phyloP scores from a whole-genome alignment of 2,888 invertebrate genomes.

The Schizaphis graminum region DNA sequence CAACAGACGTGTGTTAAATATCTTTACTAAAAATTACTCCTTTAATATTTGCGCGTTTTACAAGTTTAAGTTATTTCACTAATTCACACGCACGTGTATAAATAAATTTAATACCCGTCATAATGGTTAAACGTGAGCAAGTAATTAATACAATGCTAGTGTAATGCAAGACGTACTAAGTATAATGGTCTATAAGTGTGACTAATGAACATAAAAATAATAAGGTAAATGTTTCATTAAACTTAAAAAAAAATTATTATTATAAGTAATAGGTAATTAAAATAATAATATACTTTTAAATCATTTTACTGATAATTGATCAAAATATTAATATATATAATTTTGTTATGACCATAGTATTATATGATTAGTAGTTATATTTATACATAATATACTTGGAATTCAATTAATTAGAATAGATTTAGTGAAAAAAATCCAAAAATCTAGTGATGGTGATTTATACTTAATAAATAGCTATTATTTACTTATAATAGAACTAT shows the following conservation, averaged over 20 bases:
- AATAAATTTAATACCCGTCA: constrained; percentile 10
- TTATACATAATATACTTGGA: not conserved
- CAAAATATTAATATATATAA: not conserved
- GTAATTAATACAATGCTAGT: constrained; percentile 22
- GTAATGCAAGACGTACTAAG: not conserved
- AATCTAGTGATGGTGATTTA: not conserved
- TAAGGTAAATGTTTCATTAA: not conserved
- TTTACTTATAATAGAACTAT: not conserved
- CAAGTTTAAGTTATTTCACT: not conserved
- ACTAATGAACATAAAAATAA: not conserved
- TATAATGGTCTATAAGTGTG: not conserved
- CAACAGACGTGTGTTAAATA: not conserved
- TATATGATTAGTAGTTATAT: not conserved
- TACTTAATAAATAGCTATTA: not conserved
- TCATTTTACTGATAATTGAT: not conserved
- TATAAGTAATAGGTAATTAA: not conserved
- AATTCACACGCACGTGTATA: constrained; percentile 17
- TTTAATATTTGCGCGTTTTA: not conserved
- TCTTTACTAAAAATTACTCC: not conserved
- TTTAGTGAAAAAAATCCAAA: not conserved
- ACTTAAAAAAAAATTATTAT: not conserved
- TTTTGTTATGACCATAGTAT: not conserved
- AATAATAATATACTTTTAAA: not conserved
- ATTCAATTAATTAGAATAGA: not conserved
- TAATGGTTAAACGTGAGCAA: constrained; percentile 5